Evolutionary conservation across 2,888 invertebrate species (phyloP).

Genomic region (Nomada lathburiana): DNA sequence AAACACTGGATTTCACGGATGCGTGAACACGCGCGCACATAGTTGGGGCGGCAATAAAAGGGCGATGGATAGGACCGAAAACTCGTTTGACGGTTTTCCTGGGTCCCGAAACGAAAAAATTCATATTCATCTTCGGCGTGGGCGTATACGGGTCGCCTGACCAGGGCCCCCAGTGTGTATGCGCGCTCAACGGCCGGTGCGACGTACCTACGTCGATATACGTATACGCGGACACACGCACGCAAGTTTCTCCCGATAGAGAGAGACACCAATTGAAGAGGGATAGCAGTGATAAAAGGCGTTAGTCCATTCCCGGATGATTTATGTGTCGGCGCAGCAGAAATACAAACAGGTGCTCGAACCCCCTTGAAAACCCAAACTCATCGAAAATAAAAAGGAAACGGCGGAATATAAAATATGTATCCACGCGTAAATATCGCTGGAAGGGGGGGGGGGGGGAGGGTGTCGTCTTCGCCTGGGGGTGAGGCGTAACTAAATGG

Average conservation of each 20-base stretch:
- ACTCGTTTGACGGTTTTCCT: constrained; percentile 70
- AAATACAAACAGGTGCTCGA: constrained; percentile 82
- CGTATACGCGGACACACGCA: background rate
- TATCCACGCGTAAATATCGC: constrained; percentile 63
- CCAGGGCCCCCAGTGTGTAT: constrained; percentile 37
- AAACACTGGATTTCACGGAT: constrained; percentile 63
- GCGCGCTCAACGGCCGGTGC: constrained; percentile 2
- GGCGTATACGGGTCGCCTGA: constrained; percentile 56
- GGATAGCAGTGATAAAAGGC: constrained; percentile 78
- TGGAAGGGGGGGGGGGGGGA: constrained; percentile 20
- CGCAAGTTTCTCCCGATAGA: constrained; percentile 29
- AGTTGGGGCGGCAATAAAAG: constrained; percentile 59
- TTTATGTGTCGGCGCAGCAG: constrained; percentile 80
- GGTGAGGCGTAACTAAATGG: constrained; percentile 49
- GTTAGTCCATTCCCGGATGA: constrained; percentile 80
- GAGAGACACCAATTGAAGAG: constrained; percentile 28
- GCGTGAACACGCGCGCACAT: constrained; percentile 41
- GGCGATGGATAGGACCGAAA: constrained; percentile 37
- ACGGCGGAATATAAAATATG: constrained; percentile 66
- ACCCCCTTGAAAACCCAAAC: constrained; percentile 73
- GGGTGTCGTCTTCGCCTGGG: constrained; percentile 22
- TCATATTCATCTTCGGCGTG: constrained; percentile 72
- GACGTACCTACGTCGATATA: background rate
- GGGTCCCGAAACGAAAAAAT: constrained; percentile 60
- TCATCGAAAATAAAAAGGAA: constrained; percentile 71